Evolutionary conservation across 2,797 vertebrate species (phyloP).

Genomic region (Macropus fuliginosus): DNA sequence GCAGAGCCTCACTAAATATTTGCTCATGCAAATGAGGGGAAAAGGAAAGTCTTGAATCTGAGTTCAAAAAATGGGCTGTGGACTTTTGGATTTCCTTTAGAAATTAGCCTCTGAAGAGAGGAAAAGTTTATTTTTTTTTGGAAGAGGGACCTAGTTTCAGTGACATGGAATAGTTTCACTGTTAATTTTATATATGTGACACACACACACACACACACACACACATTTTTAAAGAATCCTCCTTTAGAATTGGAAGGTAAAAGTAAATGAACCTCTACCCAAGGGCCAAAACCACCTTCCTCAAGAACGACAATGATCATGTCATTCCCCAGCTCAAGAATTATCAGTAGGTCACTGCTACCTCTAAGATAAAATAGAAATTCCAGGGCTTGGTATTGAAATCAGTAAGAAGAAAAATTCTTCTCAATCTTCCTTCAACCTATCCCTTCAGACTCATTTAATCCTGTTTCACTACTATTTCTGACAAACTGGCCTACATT

Average conservation of each 20-base stretch:
- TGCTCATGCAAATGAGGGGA: conserved; percentile 4
- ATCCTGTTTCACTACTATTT: neutral
- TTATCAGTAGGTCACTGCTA: neutral
- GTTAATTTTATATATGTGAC: neutral
- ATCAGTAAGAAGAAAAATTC: neutral
- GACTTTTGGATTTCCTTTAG: conserved; percentile 23
- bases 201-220: too few relatives aligned
- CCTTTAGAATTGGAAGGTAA: neutral
- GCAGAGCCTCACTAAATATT: neutral
- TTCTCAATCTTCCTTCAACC: neutral
- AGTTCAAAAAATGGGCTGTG: conserved; percentile 1
- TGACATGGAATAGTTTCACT: neutral
- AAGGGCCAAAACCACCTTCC: neutral
- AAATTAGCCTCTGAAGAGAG: conserved; percentile 26
- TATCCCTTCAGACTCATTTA: neutral
- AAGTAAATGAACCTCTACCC: neutral
- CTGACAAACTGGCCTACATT: neutral
- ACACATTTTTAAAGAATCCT: conserved; percentile 31
- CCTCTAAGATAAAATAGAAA: neutral
- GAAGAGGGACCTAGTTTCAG: neutral
- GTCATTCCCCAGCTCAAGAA: neutral
- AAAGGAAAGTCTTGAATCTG: conserved; percentile 18
- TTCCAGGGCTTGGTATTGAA: neutral
- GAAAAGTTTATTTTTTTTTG: conserved; percentile 22
- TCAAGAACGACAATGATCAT: neutral